phyloP scores from a whole-genome alignment of 2,888 invertebrate genomes.

The Miltochrista miniata region DNA sequence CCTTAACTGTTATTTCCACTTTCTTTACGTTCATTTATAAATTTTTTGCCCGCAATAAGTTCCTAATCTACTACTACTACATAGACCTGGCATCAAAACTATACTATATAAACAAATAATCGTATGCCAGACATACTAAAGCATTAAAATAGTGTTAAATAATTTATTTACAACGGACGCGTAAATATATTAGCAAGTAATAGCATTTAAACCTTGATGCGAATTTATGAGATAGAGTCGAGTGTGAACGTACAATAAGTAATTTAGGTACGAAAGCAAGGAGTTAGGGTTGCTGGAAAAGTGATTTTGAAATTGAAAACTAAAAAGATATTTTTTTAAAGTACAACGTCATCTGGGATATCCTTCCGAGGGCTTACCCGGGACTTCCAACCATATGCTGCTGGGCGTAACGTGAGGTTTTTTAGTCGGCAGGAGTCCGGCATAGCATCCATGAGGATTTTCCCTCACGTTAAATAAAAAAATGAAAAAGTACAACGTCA shows the following conservation, averaged over 20 bases:
- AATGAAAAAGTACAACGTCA: no score
- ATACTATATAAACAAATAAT: background rate
- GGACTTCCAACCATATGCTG: no score
- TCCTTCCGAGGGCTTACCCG: no score
- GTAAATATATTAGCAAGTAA: slow-evolving; percentile 21
- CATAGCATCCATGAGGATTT: no score
- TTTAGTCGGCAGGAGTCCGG: no score
- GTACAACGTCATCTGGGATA: background rate
- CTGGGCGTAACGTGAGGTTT: no score
- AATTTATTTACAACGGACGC: slow-evolving; percentile 25
- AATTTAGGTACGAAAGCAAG: slow-evolving; percentile 37
- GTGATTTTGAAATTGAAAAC: no score
- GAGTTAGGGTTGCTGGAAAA: slow-evolving; percentile 36
- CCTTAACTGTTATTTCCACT: no score
- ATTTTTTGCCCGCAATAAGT: no score
- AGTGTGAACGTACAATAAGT: slow-evolving; percentile 35
- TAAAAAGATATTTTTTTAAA: background rate
- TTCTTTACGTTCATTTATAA: no score
- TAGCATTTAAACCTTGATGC: slow-evolving; percentile 39
- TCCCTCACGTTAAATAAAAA: no score
- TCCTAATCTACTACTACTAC: no score
- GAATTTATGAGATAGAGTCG: slow-evolving; percentile 30
- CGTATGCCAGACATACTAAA: background rate
- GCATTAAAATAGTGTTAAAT: background rate
- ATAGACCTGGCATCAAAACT: background rate